Base-by-base conservation (phyloP, 2,888 invertebrate genomes). In the Hirtodrosophila trivittata region DNA sequence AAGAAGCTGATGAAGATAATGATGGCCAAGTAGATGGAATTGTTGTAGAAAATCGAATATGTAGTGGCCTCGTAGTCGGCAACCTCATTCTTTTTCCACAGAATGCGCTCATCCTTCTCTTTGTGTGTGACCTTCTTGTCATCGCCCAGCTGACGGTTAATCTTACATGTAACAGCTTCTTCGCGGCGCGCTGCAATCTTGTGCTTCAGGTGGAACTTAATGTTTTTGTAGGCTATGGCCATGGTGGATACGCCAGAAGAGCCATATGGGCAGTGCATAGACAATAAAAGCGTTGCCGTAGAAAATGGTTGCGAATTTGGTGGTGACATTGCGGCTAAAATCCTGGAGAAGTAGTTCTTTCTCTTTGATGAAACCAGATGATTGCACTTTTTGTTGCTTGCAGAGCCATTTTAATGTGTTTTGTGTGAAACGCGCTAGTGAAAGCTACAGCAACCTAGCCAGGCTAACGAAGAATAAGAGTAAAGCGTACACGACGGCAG, bases 81-180 rank as follows among this genome's bases (percentile, higher is more conserved):
- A 8, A 99, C 98, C 92, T 99, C 99, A 91, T 99, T 99, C 92
- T 99, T 99, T 92, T 99, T 98, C 98, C 98, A 99, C 66, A 99
- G 91, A 77, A 99, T 97, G 87, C 99, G 88, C 89, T 99, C 99
- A 89, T 99, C 99, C 90, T 98, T 99, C 90, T 99, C 99, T 90
- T 99, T 99, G 88, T 97, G 97, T 90, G 97, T 97, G 95, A 99
- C 97, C 88, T 97, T 97, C 91, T 97, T 97, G 88, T 97, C 97
- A 88, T 97, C 97, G 0, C 96, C 94, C 50, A 97, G 92, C 88
- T 96, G 96, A 80, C 95, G 94, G 66, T 94, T 93, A 91, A 97
- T 94, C 90, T 97, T 97, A 32, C 95, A 93, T 0, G 96, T 95
- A 2, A 97, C 97, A 16, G 97, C 97, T 88, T 97, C 97, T 90